Percentiles rank a stretch among this genome's conserved stretches.
Conservation (phyloP, 2,113 vertebrate genomes). For the Fulmarus glacialis region DNA sequence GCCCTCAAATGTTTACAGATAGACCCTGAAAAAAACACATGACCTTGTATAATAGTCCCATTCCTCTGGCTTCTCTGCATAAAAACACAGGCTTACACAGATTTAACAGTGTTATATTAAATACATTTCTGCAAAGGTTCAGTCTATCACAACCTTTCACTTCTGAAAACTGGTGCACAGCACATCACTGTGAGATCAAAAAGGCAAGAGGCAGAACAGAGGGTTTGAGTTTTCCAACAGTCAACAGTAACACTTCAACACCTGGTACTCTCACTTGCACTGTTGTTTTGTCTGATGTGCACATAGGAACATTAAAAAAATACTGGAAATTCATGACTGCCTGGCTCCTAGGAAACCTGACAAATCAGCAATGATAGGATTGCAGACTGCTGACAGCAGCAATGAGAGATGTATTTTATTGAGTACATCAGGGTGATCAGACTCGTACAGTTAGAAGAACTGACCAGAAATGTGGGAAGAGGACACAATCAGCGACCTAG, state of each 20-base stretch:
- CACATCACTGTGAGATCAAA: neutral
- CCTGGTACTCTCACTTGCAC: neutral
- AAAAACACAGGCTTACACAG: neutral
- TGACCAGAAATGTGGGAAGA: neutral
- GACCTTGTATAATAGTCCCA: neutral
- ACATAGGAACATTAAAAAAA: neutral
- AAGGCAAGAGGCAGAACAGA: neutral
- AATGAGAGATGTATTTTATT: neutral
- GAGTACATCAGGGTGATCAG: neutral
- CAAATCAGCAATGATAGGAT: neutral
- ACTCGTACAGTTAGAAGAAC: neutral
- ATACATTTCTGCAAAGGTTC: neutral
- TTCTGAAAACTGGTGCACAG: neutral
- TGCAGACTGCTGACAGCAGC: neutral
- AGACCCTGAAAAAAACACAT: slow-evolving; percentile 3
- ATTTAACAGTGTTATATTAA: neutral
- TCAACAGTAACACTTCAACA: neutral
- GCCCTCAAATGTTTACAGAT: neutral
- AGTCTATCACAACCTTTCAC: neutral
- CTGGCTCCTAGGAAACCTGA: neutral
- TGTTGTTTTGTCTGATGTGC: neutral
- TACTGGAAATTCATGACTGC: neutral
- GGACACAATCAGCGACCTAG: neutral
- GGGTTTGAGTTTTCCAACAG: neutral
- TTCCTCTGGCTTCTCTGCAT: neutral